Conservation (phyloP, 2,888 invertebrate species). For the Esperia sulphurella region DNA sequence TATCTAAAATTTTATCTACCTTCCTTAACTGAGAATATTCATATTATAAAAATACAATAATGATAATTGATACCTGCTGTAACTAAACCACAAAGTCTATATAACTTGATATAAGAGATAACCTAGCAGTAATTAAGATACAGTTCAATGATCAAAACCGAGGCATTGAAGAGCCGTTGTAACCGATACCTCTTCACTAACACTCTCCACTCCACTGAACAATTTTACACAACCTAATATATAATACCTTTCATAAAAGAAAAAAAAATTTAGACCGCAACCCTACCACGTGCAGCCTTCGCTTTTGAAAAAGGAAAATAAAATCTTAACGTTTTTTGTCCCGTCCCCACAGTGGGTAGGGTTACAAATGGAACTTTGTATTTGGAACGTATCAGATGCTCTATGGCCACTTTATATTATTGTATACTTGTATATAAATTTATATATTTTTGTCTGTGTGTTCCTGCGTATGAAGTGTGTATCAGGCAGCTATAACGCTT, state of each 20-base stretch:
- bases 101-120: slow-evolving; percentile 4
- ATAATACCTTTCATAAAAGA: slow-evolving; percentile 60
- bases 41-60: too few species aligned
- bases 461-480: slow-evolving; percentile 43
- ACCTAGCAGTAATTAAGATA: slow-evolving; percentile 8
- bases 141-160: slow-evolving; percentile 22
- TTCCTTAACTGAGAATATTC: too few species aligned
- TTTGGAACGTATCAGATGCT: slow-evolving; percentile 41
- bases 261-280: slow-evolving; percentile 66
- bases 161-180: slow-evolving; percentile 34
- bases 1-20: too few species aligned
- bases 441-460: slow-evolving; percentile 12
- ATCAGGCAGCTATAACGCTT: slow-evolving; percentile 31
- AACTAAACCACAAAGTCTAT: neutral
- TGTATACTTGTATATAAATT: slow-evolving; percentile 12
- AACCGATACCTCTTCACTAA: slow-evolving; percentile 39
- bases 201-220: slow-evolving; percentile 40
- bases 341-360: slow-evolving; percentile 60
- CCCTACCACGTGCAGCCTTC: slow-evolving; percentile 72
- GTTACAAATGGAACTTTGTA: slow-evolving; percentile 71
- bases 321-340: slow-evolving; percentile 53
- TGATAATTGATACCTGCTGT: too few species aligned
- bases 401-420: slow-evolving; percentile 21
- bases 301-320: slow-evolving; percentile 54
- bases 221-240: slow-evolving; percentile 69